A percentile compares a stretch with the other conserved stretches of the same genome.
Evolutionary conservation across 2,888 invertebrate species (phyloP).

Genomic region (Enchytraeus crypticus): DNA sequence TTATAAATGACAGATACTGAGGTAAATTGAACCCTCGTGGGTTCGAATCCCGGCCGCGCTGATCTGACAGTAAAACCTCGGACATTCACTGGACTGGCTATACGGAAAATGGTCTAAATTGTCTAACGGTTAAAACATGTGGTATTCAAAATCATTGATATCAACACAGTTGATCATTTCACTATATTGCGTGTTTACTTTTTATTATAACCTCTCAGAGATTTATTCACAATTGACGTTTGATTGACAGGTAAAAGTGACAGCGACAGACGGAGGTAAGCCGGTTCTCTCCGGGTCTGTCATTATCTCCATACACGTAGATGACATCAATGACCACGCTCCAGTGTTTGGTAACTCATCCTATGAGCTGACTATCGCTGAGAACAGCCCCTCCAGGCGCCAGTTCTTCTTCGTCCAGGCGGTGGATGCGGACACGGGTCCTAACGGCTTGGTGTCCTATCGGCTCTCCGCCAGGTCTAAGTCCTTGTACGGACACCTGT

Average conservation of each 20-base stretch:
- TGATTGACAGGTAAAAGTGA: conserved; percentile 28
- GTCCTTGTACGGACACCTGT: conserved; percentile 4
- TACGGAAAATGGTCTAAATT: too few relatives aligned
- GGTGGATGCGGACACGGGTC: conserved; percentile 28
- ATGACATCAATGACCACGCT: conserved; percentile 30
- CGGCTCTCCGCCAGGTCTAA: conserved; percentile 4
- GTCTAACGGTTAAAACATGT: too few relatives aligned
- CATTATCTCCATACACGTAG: conserved; percentile 24
- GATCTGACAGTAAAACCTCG: too few relatives aligned
- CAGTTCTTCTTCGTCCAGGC: conserved; percentile 29
- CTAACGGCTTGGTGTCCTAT: conserved; percentile 15
- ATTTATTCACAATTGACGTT: too few relatives aligned
- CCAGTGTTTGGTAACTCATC: conserved; percentile 22
- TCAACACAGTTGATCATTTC: too few relatives aligned
- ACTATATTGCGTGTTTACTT: too few relatives aligned
- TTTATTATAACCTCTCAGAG: too few relatives aligned
- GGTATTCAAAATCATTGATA: too few relatives aligned
- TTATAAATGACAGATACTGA: too few relatives aligned
- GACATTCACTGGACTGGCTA: too few relatives aligned
- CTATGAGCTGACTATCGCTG: conserved; percentile 24
- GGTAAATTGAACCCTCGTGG: too few relatives aligned
- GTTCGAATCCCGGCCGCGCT: too few relatives aligned
- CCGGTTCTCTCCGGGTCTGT: conserved; percentile 24
- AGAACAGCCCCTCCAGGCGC: conserved; percentile 23
- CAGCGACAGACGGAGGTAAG: conserved; percentile 29